Conservation (phyloP, 1,140 invertebrate genomes). For the Bombus superbus region DNA sequence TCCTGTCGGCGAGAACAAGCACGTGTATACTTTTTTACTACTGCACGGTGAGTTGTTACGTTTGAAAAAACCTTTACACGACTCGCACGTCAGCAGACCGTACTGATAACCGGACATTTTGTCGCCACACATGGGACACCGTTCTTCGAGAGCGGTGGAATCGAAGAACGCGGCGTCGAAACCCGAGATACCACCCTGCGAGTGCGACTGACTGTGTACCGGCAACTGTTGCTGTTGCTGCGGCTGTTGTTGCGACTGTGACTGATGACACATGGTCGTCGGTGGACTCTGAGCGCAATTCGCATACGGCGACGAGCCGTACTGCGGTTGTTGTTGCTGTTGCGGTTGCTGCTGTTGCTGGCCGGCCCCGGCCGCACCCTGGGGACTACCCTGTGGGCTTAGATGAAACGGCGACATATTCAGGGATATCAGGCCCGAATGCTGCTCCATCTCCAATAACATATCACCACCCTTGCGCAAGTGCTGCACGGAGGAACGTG, state of each 20-base stretch:
- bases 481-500: conserved; percentile 64
- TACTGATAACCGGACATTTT: conserved; percentile 99
- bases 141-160: conserved; percentile 95
- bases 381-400: conserved; percentile 86
- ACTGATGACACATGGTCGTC: conserved; percentile 77
- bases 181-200: conserved; percentile 73
- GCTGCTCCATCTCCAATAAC: conserved; percentile 92
- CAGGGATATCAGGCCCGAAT: conserved; percentile 91
- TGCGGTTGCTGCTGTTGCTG: conserved; percentile 69
- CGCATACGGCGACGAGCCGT: conserved; percentile 73
- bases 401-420: conserved; percentile 92
- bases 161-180: conserved; percentile 86
- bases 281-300: conserved; percentile 79
- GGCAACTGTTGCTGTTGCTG: conserved; percentile 63
- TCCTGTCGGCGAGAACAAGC: conserved; percentile 88
- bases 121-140: conserved; percentile 99
- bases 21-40: conserved; percentile 98
- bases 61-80: conserved; percentile 99
- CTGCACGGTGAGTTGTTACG: conserved; percentile 93
- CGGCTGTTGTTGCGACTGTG: conserved; percentile 67
- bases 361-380: conserved; percentile 73
- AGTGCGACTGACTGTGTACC: conserved; percentile 67
- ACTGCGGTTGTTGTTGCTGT: conserved; percentile 70
- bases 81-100: conserved; percentile 98
- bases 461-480: conserved; percentile 86